Percentiles rank a stretch among this genome's conserved stretches.
These are phyloP conservation scores for Spilarctia lutea DNA, from an alignment of 2,888 invertebrate genomes.

Conservation along the genomic window DNA sequence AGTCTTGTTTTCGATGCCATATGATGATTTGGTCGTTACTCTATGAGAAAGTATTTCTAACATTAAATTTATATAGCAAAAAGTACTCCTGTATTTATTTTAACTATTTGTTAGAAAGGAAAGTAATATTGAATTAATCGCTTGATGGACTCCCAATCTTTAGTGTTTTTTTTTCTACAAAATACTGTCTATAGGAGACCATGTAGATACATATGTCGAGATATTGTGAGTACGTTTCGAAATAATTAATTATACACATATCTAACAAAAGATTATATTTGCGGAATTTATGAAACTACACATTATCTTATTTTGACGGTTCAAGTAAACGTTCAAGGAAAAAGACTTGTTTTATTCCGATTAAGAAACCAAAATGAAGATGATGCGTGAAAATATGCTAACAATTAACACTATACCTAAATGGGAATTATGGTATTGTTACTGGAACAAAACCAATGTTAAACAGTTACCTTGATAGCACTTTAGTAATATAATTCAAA, in stretches of 20 bases:
- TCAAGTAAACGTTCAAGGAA: not conserved
- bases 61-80: not conserved
- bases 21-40: not conserved
- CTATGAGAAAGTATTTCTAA: not conserved
- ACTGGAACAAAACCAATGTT: slow-evolving; percentile 10
- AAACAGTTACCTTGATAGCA: slow-evolving; percentile 40
- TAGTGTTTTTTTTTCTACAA: not conserved
- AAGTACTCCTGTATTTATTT: not conserved
- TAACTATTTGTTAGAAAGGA: not conserved
- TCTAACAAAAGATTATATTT: not conserved
- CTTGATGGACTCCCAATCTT: too few species aligned
- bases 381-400: not conserved
- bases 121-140: too few species aligned
- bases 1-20: not conserved
- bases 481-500: slow-evolving; percentile 25
- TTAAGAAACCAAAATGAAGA: not conserved
- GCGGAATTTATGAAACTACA: not conserved
- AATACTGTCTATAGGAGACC: not conserved
- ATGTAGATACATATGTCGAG: not conserved
- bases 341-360: not conserved
- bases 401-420: not conserved
- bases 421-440: not conserved
- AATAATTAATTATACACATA: not conserved
- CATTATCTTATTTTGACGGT: not conserved
- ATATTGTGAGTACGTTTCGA: not conserved